Conservation (phyloP, 2,113 vertebrate species). For the Mixornis gularis region DNA sequence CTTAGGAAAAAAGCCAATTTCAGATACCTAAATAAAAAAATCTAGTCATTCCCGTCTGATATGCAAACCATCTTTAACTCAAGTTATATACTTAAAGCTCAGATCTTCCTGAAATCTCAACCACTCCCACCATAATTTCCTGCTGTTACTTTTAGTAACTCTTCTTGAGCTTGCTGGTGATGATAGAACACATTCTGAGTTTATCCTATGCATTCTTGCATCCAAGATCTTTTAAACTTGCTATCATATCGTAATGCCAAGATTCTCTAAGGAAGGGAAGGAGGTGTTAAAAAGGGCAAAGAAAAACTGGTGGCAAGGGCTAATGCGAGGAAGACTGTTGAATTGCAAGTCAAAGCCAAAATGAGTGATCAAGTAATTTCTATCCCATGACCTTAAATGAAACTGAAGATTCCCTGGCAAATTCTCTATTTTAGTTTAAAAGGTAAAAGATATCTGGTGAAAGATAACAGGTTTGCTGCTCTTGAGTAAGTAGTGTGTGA, state of each 20-base stretch:
- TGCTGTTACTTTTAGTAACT: not conserved
- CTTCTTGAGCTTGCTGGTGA: not conserved
- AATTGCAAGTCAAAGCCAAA: not conserved
- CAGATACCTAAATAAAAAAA: not conserved
- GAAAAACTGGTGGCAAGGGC: not conserved
- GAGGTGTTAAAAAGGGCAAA: not conserved
- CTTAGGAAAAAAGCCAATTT: not conserved
- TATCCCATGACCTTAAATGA: not conserved
- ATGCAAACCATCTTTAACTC: not conserved
- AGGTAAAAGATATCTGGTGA: not conserved
- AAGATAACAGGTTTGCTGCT: not conserved
- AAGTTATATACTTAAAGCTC: not conserved
- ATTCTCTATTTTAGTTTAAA: not conserved
- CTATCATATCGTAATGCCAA: accelerated
- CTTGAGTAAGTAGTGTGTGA: not conserved
- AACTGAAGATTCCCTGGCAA: not conserved
- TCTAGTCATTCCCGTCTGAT: not conserved
- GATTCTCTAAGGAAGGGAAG: not conserved
- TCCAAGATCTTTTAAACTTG: not conserved
- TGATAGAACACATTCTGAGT: not conserved
- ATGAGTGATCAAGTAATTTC: not conserved
- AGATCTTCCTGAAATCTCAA: not conserved
- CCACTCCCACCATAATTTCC: not conserved
- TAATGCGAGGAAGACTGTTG: not conserved
- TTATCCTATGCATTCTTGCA: not conserved